Percentiles rank a stretch among this genome's conserved stretches.
Conservation (phyloP, 92 coral and sea anemone species). For the Porites lobata region DNA sequence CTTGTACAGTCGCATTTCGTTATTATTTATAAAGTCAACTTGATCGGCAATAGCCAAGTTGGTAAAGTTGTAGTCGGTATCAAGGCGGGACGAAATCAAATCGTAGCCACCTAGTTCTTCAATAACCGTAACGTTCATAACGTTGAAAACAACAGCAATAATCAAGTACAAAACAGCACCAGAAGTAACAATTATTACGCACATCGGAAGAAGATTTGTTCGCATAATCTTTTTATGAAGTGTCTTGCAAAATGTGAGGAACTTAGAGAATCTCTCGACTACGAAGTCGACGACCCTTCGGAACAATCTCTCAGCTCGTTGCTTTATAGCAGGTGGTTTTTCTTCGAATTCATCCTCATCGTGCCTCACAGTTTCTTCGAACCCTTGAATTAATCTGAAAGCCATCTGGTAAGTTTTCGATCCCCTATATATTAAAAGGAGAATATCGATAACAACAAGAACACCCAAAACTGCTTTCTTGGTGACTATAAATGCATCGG, state of each 20-base stretch:
- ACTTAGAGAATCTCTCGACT: constrained; percentile 51
- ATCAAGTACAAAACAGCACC: constrained; percentile 60
- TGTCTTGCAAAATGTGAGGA: constrained; percentile 58
- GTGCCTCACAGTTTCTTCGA: constrained; percentile 73
- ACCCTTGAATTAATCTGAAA: constrained; percentile 75
- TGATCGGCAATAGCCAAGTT: constrained; percentile 78
- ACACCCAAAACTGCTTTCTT: constrained; percentile 66
- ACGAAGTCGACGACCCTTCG: constrained; percentile 57
- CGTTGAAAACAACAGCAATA: constrained; percentile 68
- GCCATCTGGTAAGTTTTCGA: constrained; percentile 78
- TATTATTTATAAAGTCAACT: constrained; percentile 75
- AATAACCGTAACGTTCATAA: constrained; percentile 78
- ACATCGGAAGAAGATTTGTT: constrained; percentile 76
- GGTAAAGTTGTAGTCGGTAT: constrained; percentile 72
- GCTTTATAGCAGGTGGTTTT: constrained; percentile 24
- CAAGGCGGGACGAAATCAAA: constrained; percentile 74
- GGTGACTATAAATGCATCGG: constrained; percentile 66
- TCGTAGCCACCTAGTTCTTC: constrained; percentile 84
- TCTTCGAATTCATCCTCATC: constrained; percentile 72
- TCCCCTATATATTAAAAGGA: constrained; percentile 80
- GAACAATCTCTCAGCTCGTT: constrained; percentile 34
- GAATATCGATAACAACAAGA: constrained; percentile 66
- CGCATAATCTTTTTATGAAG: constrained; percentile 74
- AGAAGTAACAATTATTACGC: constrained; percentile 48
- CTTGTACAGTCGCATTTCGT: constrained; percentile 77